Base-by-base conservation (phyloP, 1,140 invertebrate species). In the Papilio polyxenes region DNA sequence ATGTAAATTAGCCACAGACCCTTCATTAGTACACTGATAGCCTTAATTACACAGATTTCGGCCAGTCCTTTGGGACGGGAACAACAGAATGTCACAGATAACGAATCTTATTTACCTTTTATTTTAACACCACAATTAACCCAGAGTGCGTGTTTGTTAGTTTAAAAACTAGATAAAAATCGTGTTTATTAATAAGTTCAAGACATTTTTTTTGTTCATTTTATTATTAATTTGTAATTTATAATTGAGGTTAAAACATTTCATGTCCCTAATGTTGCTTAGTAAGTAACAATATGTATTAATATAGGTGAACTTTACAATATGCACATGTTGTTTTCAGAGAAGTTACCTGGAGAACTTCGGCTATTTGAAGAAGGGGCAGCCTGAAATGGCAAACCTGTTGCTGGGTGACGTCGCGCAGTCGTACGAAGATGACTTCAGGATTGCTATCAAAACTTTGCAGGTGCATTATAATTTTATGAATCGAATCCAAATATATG, bases 291-390 rank as follows among this genome's bases (percentile, higher is more conserved):
- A 31, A 31, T 10, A 51, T 11, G 13, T 51, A 13, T 51, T 31
- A 31, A 51, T 51, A 51, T 51, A 9, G 13, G 13, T 51, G 6
- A 59, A 59, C 62, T 65, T 65, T 65, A 65, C 62, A 65, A 31
- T 31, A 65, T 37, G 10, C 1, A 31, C 9, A 1, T 31, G 3
- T 31, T 10, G 13, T 87, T 97, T 97, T 53, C 96, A 98, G 97
- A 96, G 97, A 96, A 96, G 96, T 91, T 98, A 98, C 95, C 95
- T 99, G 83, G 97, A 97, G 95, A 96, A 96, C 86, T 99, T 97
- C 93, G 98, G 98, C 74, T 99, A 99, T 93, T 95, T 99, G 86
- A 97, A 97, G 75, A 95, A 96, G 89, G 97, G 96, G 65, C 96
- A 96, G 88, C 92, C 96, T 40, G 97, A 98, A 92, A 96, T 97